Conservation (phyloP, 2,888 invertebrate species). For the Aporophyla nigra region DNA sequence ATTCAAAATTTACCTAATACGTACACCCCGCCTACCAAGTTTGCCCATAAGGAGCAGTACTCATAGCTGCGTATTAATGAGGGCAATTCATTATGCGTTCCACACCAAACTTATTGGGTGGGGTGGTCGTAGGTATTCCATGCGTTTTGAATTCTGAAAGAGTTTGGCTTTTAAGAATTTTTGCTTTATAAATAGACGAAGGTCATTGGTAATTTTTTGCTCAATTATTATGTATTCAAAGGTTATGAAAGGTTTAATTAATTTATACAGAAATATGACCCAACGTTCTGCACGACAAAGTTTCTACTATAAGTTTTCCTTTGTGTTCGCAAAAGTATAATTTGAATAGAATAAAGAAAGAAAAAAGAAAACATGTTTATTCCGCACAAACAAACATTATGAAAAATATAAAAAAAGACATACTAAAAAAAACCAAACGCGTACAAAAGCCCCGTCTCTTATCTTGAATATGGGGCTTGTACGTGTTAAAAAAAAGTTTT, state of each 20-base stretch:
- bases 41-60: conserved; percentile 53
- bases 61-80: conserved; percentile 57
- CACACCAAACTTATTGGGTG: conserved; percentile 59
- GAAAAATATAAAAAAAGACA: no score
- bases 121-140: conserved; percentile 46
- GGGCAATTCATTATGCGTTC: conserved; percentile 60
- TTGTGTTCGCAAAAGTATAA: background rate
- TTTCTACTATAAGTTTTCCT: no score
- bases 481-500: no score
- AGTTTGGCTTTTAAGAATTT: background rate
- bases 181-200: background rate
- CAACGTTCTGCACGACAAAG: no score
- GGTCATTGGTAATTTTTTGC: no score
- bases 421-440: no score
- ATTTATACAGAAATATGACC: no score
- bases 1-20: conserved; percentile 58
- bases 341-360: background rate
- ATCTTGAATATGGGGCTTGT: no score
- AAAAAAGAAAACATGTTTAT: no score
- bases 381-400: no score
- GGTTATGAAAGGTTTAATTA: no score
- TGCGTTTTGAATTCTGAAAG: conserved; percentile 10
- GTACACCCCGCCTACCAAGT: conserved; percentile 54
- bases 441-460: no score
- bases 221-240: background rate